Conservation (phyloP, 2,113 vertebrate genomes). For the Pseudorectes ferrugineus region DNA sequence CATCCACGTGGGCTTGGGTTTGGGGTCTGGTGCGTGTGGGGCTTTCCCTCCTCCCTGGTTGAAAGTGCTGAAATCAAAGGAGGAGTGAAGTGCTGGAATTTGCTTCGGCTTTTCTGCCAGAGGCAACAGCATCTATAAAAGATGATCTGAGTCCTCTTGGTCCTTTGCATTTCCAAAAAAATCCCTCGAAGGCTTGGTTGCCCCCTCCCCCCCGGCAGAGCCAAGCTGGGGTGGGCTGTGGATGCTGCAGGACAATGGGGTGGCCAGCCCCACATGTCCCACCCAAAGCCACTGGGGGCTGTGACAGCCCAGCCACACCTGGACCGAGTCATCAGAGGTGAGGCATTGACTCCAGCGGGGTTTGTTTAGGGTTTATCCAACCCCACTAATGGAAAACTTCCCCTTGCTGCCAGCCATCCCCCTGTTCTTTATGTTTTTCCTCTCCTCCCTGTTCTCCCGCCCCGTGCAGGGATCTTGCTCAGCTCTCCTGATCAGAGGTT, state of each 20-base stretch:
- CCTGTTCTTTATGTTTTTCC: not conserved
- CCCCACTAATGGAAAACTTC: not conserved
- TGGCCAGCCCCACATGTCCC: rapidly evolving
- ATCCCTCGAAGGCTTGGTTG: not conserved
- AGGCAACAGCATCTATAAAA: conserved; percentile 30
- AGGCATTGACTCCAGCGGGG: rapidly evolving
- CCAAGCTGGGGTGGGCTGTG: rapidly evolving
- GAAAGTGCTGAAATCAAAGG: conserved; percentile 3
- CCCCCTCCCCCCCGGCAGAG: not conserved
- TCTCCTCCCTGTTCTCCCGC: not conserved
- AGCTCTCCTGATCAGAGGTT: not conserved
- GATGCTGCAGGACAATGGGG: not conserved
- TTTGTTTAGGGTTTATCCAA: not conserved
- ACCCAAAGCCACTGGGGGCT: not conserved
- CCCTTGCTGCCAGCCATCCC: not conserved
- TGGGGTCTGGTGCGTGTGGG: not conserved
- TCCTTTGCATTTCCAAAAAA: not conserved
- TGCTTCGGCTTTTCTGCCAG: not conserved
- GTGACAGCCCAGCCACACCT: rapidly evolving
- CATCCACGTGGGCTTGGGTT: rapidly evolving
- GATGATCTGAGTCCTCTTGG: not conserved
- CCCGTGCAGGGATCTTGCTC: not conserved
- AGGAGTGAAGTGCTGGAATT: not conserved
- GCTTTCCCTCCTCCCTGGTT: not conserved
- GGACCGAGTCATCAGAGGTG: rapidly evolving